Conservation (phyloP, 2,113 vertebrate genomes). For the Stictonetta naevosa region DNA sequence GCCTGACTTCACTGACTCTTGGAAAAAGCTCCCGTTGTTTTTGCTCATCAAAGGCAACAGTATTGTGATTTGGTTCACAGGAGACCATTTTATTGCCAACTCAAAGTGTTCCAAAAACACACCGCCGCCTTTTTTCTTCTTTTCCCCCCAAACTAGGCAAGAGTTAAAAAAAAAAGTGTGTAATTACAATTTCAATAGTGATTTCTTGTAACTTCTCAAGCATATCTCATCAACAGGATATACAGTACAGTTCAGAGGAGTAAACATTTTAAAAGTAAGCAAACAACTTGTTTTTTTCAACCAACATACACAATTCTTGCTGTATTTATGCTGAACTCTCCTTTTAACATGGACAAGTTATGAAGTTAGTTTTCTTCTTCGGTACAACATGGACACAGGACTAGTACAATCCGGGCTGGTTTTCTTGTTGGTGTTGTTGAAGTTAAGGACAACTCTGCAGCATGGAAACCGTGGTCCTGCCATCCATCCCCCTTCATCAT, state of each 20-base stretch:
- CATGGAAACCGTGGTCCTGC: conserved; percentile 43
- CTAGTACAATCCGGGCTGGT: conserved; percentile 65
- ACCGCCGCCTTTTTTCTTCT: neutral
- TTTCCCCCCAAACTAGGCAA: neutral
- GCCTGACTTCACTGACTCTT: neutral
- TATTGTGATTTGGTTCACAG: conserved; percentile 44
- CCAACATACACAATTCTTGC: conserved; percentile 69
- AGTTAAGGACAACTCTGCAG: conserved; percentile 53
- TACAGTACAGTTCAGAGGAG: conserved; percentile 68
- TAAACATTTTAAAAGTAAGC: conserved; percentile 71
- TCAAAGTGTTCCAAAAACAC: conserved; percentile 26
- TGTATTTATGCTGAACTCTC: conserved; percentile 64
- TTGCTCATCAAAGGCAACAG: conserved; percentile 52
- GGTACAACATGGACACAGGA: conserved; percentile 73
- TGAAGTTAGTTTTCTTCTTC: conserved; percentile 78
- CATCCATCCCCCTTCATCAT: conserved; percentile 82
- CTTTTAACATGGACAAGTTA: conserved; percentile 61
- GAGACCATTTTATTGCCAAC: conserved; percentile 62
- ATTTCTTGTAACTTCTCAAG: conserved; percentile 57
- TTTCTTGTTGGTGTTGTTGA: conserved; percentile 19
- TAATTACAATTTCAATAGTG: conserved; percentile 53
- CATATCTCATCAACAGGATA: conserved; percentile 63
- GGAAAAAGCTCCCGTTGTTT: neutral
- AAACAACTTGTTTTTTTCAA: conserved; percentile 72
- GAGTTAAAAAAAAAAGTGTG: conserved; percentile 40